Conservation (phyloP, 2,113 vertebrate genomes). For the Globicephala melas region DNA sequence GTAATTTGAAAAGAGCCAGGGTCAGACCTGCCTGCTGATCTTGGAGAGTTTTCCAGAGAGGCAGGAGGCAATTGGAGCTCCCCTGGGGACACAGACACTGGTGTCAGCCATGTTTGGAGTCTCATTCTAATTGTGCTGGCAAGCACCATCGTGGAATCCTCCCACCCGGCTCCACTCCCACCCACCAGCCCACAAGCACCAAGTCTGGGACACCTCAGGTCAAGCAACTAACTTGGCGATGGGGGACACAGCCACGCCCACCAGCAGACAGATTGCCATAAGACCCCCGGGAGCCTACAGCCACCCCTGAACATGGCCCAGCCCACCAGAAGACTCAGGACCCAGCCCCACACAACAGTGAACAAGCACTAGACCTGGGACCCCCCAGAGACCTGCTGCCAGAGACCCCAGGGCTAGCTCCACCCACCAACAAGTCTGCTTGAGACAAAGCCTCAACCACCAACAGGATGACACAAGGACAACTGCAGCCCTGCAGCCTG, state of each 20-base stretch:
- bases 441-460: background rate
- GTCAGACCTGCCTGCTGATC: background rate
- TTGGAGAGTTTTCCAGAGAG: background rate
- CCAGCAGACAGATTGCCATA: rapidly evolving
- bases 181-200: background rate
- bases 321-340: background rate
- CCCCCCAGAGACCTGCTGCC: background rate
- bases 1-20: background rate
- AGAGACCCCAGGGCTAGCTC: background rate
- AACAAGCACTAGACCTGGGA: background rate
- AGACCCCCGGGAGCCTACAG: too few species aligned
- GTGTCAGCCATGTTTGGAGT: background rate
- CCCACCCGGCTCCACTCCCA: background rate
- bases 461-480: background rate
- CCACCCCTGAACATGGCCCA: background rate
- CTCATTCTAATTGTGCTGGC: background rate
- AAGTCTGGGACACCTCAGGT: background rate
- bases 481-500: background rate
- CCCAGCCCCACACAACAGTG: background rate
- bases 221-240: background rate
- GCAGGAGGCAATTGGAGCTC: background rate
- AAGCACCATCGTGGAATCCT: background rate
- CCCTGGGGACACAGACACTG: background rate
- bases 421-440: too few species aligned
- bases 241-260: background rate